Percentiles rank a stretch among this genome's conserved stretches.
These are phyloP conservation scores for Leucopternis melanops DNA, from an alignment of 2,113 vertebrate species.

Conservation along the genomic window DNA sequence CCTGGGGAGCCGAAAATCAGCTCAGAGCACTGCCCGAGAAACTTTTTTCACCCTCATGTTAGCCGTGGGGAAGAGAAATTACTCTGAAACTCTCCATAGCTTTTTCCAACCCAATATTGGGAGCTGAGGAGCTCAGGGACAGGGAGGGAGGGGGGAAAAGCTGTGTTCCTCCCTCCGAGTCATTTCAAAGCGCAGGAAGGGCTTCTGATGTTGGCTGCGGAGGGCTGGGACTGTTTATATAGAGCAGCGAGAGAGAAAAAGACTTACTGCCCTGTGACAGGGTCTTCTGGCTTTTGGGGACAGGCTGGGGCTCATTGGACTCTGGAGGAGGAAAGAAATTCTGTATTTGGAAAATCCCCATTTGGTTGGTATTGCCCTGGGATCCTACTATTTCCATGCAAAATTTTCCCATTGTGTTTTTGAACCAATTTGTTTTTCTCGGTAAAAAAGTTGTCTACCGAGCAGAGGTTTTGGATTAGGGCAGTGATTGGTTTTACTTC, in stretches of 20 bases:
- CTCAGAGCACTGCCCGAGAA: not conserved
- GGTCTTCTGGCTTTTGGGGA: not conserved
- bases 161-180: fast-evolving
- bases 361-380: not conserved
- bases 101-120: not conserved
- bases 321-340: not conserved
- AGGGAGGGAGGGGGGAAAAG: not conserved
- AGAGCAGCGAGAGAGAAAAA: not conserved
- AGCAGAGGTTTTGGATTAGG: not conserved
- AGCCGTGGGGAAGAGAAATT: not conserved
- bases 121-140: not conserved
- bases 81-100: not conserved
- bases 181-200: not conserved
- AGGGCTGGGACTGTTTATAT: not conserved
- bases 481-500: not conserved
- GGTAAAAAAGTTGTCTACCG: fast-evolving
- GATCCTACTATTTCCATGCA: not conserved
- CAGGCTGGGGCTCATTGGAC: not conserved
- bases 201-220: not conserved
- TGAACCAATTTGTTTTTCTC: not conserved
- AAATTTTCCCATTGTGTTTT: fast-evolving
- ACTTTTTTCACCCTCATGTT: not conserved
- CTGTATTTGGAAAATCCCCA: not conserved
- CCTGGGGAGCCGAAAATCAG: not conserved
- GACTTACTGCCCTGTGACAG: not conserved